Percentiles rank a stretch among this genome's conserved stretches.
These are phyloP conservation scores for Cyaniris semiargus DNA, from an alignment of 2,888 invertebrate genomes.

Conservation along the genomic window DNA sequence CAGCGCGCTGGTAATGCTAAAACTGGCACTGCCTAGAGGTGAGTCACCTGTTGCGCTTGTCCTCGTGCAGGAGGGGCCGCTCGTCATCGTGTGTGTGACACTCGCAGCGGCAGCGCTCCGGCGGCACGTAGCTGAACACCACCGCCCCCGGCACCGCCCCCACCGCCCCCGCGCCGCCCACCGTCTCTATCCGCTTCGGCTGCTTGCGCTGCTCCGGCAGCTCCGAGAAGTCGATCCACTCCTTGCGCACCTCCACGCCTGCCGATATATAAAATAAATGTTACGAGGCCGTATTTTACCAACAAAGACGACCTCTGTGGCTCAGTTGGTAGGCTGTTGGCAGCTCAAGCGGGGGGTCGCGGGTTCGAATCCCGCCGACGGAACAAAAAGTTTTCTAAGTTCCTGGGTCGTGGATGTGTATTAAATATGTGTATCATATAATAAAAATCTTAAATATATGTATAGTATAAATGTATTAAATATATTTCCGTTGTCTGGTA, in stretches of 20 bases:
- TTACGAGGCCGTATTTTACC: neutral
- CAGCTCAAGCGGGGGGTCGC: no score
- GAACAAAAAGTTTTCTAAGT: no score
- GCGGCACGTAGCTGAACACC: slow-evolving; percentile 88
- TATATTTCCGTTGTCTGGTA: no score
- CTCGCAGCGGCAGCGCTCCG: slow-evolving; percentile 93
- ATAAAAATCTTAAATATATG: no score
- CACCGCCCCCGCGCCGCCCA: slow-evolving; percentile 72
- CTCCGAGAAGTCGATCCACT: slow-evolving; percentile 94
- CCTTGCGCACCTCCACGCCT: slow-evolving; percentile 61
- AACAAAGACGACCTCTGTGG: no score
- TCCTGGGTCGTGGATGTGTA: no score
- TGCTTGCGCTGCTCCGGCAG: slow-evolving; percentile 90
- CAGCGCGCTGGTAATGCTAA: no score
- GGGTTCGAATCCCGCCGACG: no score
- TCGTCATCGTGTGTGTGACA: slow-evolving; percentile 83
- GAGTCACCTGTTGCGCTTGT: slow-evolving; percentile 6
- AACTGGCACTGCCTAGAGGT: no score
- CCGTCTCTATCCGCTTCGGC: slow-evolving; percentile 90
- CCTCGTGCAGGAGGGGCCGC: slow-evolving; percentile 38
- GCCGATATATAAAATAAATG: slow-evolving; percentile 38
- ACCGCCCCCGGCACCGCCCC: slow-evolving; percentile 78
- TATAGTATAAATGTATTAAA: no score
- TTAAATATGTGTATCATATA: no score
- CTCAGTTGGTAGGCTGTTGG: no score